Evolutionary conservation across 2,888 invertebrate genomes (phyloP).

Genomic region (Luperina testacea): DNA sequence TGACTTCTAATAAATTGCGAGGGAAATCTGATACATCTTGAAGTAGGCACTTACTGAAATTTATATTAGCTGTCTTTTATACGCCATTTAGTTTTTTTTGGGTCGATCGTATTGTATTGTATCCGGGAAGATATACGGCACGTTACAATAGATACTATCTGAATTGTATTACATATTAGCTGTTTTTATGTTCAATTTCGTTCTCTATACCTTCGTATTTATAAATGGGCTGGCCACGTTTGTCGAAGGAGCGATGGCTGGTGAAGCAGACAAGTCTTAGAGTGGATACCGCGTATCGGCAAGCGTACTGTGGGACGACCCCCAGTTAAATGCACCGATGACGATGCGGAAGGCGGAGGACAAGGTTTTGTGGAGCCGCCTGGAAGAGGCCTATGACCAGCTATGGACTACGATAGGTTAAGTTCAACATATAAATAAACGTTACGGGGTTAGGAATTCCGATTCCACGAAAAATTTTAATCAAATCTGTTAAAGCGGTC

Average conservation of each 20-base stretch:
- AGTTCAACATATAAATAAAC: not conserved
- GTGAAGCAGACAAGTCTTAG: too few relatives aligned
- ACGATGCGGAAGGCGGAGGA: too few relatives aligned
- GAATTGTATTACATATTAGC: slow-evolving; percentile 39
- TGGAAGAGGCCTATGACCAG: too few relatives aligned
- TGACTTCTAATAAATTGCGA: slow-evolving; percentile 33
- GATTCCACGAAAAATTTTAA: not conserved
- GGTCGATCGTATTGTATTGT: slow-evolving; percentile 28
- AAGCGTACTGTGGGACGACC: too few relatives aligned
- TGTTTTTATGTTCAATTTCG: slow-evolving; percentile 32
- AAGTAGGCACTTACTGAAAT: slow-evolving; percentile 46
- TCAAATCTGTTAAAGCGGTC: not conserved
- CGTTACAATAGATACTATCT: slow-evolving; percentile 38
- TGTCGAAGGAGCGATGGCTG: too few relatives aligned
- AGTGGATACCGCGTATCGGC: too few relatives aligned
- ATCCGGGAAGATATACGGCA: slow-evolving; percentile 27
- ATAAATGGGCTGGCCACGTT: too few relatives aligned
- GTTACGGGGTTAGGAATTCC: not conserved
- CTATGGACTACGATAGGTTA: too few relatives aligned
- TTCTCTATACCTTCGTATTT: not conserved
- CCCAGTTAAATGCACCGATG: too few relatives aligned
- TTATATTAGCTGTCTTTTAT: slow-evolving; percentile 34
- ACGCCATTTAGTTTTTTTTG: slow-evolving; percentile 45
- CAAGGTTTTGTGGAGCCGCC: too few relatives aligned
- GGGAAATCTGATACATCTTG: slow-evolving; percentile 38